phyloP scores from a whole-genome alignment of 64 coral and sea anemone species.

The Montipora capricornis region DNA sequence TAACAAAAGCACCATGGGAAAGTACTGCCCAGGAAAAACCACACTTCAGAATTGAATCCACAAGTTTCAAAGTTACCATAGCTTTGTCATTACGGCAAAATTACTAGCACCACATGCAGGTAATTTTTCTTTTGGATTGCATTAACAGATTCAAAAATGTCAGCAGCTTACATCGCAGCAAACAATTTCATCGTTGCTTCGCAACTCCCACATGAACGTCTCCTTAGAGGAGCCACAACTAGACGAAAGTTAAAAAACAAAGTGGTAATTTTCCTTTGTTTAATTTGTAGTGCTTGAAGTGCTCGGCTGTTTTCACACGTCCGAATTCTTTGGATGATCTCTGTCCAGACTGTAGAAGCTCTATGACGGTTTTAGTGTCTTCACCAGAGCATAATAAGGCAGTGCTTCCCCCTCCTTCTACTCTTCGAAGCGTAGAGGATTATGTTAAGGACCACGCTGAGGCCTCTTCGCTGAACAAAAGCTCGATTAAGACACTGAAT shows the following conservation, averaged over 20 bases:
- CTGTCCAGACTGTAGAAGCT: conserved; percentile 83
- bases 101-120: too few species aligned
- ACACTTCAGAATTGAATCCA: too few species aligned
- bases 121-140: too few species aligned
- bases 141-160: too few species aligned
- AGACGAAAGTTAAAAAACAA: neutral
- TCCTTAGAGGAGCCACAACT: too few species aligned
- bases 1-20: too few species aligned
- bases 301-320: conserved; percentile 65
- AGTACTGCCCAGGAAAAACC: too few species aligned
- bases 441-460: neutral
- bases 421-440: neutral
- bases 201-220: too few species aligned
- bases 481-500: conserved; percentile 33
- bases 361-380: conserved; percentile 32
- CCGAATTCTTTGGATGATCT: conserved; percentile 19
- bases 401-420: neutral
- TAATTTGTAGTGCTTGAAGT: conserved; percentile 80
- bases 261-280: neutral
- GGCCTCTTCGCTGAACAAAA: conserved; percentile 6
- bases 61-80: too few species aligned
- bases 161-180: too few species aligned
- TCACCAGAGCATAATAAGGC: conserved; percentile 14
- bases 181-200: too few species aligned
- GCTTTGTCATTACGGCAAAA: too few species aligned